A percentile compares a stretch with the other conserved stretches of the same genome.
phyloP scores from a whole-genome alignment of 2,888 invertebrate species.

The Adela reaumurella region DNA sequence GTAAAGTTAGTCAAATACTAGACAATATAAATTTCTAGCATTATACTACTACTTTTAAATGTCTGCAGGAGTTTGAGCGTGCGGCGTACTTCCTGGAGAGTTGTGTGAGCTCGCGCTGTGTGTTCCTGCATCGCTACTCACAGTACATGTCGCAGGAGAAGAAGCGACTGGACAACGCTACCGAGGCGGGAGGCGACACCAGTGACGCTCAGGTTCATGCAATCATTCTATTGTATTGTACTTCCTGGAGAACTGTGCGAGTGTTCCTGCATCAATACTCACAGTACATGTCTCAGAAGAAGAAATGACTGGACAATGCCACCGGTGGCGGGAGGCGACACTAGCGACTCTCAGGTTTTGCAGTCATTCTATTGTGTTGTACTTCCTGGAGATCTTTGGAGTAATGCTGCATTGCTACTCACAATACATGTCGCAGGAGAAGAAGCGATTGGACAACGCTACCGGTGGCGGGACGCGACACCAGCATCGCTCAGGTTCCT shows the following conservation, averaged over 20 bases:
- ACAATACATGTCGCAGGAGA: slow-evolving; percentile 84
- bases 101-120: slow-evolving; percentile 65
- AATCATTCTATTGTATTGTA: slow-evolving; percentile 43
- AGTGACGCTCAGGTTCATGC: slow-evolving; percentile 26
- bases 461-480: slow-evolving; percentile 34
- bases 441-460: slow-evolving; percentile 78
- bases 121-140: slow-evolving; percentile 83
- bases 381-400: slow-evolving; percentile 70
- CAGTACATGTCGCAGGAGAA: slow-evolving; percentile 88
- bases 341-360: slow-evolving; percentile 26
- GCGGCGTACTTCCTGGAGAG: slow-evolving; percentile 76
- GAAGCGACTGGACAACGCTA: slow-evolving; percentile 74
- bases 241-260: background rate
- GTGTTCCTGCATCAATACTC: slow-evolving; percentile 81
- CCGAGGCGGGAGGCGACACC: slow-evolving; percentile 35
- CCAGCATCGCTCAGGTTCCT: slow-evolving; percentile 26
- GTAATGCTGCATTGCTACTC: slow-evolving; percentile 84
- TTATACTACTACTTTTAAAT: too few relatives aligned
- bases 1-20: too few relatives aligned
- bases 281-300: slow-evolving; percentile 84
- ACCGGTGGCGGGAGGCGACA: slow-evolving; percentile 34
- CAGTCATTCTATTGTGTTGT: slow-evolving; percentile 68
- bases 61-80: slow-evolving; percentile 85
- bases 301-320: slow-evolving; percentile 78
- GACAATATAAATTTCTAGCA: too few relatives aligned